Conservation (phyloP, 1,140 invertebrate species). For the Lasaia peninsularis region DNA sequence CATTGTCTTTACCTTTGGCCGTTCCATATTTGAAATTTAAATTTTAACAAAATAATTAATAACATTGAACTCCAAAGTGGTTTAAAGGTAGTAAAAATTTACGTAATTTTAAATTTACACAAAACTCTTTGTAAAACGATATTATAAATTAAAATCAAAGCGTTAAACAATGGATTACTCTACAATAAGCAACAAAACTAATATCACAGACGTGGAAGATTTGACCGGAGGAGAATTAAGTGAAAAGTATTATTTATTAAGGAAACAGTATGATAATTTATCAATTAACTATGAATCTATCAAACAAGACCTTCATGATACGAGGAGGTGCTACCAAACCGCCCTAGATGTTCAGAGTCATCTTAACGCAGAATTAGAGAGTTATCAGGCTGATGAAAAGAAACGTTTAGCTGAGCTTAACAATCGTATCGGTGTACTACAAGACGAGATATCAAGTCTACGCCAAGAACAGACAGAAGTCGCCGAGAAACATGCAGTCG, state of each 20-base stretch:
- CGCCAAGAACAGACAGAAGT: slow-evolving; percentile 45
- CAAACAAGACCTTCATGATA: slow-evolving; percentile 70
- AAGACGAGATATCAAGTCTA: slow-evolving; percentile 59
- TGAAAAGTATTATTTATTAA: slow-evolving; percentile 62
- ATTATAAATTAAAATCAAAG: too few species aligned
- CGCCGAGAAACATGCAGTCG: slow-evolving; percentile 39
- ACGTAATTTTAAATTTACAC: too few species aligned
- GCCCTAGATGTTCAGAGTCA: slow-evolving; percentile 69
- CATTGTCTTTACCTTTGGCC: too few species aligned
- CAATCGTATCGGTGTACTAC: slow-evolving; percentile 40
- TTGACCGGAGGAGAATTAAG: slow-evolving; percentile 53
- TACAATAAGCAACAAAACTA: slow-evolving; percentile 63
- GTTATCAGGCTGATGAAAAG: slow-evolving; percentile 54
- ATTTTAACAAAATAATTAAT: too few species aligned
- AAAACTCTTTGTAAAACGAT: too few species aligned
- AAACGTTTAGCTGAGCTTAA: slow-evolving; percentile 46
- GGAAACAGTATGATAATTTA: slow-evolving; percentile 63
- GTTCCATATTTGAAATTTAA: too few species aligned
- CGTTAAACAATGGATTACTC: slow-evolving; percentile 56
- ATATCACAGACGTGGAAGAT: slow-evolving; percentile 51
- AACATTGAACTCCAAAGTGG: too few species aligned
- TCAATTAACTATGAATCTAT: slow-evolving; percentile 51
- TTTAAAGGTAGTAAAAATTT: too few species aligned
- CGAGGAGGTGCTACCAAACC: slow-evolving; percentile 59
- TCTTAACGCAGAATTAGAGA: slow-evolving; percentile 62